These are phyloP conservation scores for Pyrrhia umbra DNA, from an alignment of 2,888 invertebrate species.

Conservation along the genomic window DNA sequence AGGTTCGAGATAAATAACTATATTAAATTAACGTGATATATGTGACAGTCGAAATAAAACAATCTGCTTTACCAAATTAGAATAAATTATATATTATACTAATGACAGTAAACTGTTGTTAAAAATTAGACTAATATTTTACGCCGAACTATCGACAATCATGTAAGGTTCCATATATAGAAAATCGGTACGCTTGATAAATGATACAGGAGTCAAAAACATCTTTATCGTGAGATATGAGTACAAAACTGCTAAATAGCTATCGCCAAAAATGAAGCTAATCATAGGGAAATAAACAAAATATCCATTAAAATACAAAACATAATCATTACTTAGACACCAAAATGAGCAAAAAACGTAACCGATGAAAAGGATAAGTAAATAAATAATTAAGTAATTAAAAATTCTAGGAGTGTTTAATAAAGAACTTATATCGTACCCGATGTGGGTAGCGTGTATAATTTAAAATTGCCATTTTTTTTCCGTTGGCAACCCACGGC, in stretches of 20 bases:
- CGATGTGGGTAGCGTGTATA: conserved; percentile 87
- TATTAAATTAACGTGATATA: no score
- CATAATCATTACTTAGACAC: conserved; percentile 45
- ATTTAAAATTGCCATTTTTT: conserved; percentile 89
- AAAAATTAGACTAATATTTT: conserved; percentile 44
- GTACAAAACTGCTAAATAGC: conserved; percentile 73
- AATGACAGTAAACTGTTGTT: conserved; percentile 27
- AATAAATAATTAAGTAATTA: conserved; percentile 87
- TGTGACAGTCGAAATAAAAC: no score
- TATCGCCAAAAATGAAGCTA: conserved; percentile 66
- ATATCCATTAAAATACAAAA: conserved; percentile 48
- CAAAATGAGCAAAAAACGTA: conserved; percentile 66
- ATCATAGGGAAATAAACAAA: conserved; percentile 50
- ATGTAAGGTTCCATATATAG: conserved; percentile 48
- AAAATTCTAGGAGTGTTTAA: conserved; percentile 81
- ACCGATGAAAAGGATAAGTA: conserved; percentile 72
- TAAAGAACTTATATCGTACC: conserved; percentile 77
- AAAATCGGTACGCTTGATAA: conserved; percentile 60
- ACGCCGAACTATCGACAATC: conserved; percentile 41
- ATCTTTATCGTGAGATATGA: conserved; percentile 71
- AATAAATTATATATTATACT: conserved; percentile 17
- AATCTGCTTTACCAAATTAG: background rate
- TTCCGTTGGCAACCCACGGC: conserved; percentile 85
- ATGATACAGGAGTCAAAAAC: conserved; percentile 72
- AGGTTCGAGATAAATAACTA: no score